Evolutionary conservation across 2,888 invertebrate species (phyloP).

Genomic region (Oscheius sp.): DNA sequence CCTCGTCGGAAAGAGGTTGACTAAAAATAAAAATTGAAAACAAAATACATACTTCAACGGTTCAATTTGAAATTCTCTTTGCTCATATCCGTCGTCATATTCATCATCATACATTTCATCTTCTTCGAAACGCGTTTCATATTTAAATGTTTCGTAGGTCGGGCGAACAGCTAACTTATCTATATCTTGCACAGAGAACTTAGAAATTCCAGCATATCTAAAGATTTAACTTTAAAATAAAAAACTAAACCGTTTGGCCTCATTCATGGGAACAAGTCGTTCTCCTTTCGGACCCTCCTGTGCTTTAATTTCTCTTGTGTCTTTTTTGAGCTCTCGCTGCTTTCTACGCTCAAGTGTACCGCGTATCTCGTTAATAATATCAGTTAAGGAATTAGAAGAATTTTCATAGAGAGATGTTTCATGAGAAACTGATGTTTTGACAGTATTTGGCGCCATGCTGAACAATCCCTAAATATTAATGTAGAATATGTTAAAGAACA

Average conservation of each 20-base stretch:
- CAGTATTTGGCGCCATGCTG: conserved; percentile 29
- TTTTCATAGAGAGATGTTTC: neutral
- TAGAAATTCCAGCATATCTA: conserved; percentile 33
- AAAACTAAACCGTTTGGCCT: conserved; percentile 32
- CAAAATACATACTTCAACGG: conserved; percentile 39
- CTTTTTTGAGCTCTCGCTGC: neutral
- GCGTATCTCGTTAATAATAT: conserved; percentile 5
- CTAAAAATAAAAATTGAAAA: conserved; percentile 8
- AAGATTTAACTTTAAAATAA: neutral
- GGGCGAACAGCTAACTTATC: conserved; percentile 53
- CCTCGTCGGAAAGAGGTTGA: conserved; percentile 14
- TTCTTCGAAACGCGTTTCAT: conserved; percentile 48
- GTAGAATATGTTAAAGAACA: neutral
- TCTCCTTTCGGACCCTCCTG: conserved; percentile 36
- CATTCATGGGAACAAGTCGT: conserved; percentile 42
- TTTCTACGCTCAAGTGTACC: conserved; percentile 1
- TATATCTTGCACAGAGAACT: conserved; percentile 37
- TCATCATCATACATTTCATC: conserved; percentile 56
- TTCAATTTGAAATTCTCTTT: conserved; percentile 47
- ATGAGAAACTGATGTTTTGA: neutral
- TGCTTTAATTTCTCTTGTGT: too few relatives aligned
- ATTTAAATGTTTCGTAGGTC: conserved; percentile 53
- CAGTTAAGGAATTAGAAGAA: neutral
- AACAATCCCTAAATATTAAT: conserved; percentile 28
- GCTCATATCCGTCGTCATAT: conserved; percentile 62